A percentile compares a stretch with the other conserved stretches of the same genome.
Evolutionary conservation across 2,888 invertebrate species (phyloP).

Genomic region (Tenodera sinensis): DNA sequence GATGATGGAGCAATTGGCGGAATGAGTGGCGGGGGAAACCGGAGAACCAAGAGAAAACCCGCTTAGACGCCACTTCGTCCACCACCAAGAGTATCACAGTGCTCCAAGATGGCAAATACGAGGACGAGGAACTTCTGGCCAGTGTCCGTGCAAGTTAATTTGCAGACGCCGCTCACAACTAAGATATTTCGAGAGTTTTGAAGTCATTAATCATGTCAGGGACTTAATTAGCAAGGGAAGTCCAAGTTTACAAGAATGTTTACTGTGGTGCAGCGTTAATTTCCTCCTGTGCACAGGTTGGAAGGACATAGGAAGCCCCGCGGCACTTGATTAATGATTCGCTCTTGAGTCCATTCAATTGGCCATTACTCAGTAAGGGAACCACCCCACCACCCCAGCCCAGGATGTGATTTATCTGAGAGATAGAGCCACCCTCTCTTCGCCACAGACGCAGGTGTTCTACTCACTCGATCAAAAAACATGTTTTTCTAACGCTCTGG

Average conservation of each 20-base stretch:
- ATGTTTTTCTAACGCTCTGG: no score
- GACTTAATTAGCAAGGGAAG: background rate
- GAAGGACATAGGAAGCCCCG: background rate
- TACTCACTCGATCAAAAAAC: background rate
- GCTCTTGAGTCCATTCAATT: background rate
- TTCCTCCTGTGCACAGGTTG: background rate
- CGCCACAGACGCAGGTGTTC: background rate
- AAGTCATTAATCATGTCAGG: background rate
- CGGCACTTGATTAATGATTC: background rate
- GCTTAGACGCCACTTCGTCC: no score
- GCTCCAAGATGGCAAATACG: no score
- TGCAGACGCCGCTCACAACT: background rate
- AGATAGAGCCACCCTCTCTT: background rate
- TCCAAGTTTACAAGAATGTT: background rate
- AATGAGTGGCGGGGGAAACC: no score
- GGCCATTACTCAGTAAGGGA: background rate
- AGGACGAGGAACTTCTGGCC: no score
- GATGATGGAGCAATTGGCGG: no score
- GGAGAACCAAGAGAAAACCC: no score
- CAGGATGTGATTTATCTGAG: background rate
- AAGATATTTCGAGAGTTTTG: background rate
- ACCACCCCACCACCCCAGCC: no score
- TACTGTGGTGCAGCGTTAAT: background rate
- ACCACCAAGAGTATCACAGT: no score
- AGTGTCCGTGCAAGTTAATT: no score